A percentile compares a stretch with the other conserved stretches of the same genome.
phyloP scores from a whole-genome alignment of 2,113 vertebrate genomes.

The Apeltes quadracus region DNA sequence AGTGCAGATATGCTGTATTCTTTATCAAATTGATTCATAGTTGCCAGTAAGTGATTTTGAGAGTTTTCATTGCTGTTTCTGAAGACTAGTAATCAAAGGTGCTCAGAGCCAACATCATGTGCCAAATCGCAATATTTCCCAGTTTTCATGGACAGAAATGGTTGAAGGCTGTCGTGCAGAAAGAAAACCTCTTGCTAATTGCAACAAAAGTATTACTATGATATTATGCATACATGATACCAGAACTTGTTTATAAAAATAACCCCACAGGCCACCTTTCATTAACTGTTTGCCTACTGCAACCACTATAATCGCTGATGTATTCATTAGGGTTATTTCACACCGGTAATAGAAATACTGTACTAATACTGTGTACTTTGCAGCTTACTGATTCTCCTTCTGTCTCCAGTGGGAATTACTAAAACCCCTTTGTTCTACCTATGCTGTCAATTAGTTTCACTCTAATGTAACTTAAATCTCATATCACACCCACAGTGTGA shows the following conservation, averaged over 20 bases:
- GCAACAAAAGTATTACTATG: too few relatives aligned
- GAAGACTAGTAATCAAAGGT: slow-evolving; percentile 23
- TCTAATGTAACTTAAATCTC: slow-evolving; percentile 6
- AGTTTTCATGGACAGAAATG: neutral
- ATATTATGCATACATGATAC: neutral
- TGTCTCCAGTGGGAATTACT: neutral
- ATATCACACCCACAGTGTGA: slow-evolving; percentile 30
- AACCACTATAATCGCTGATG: neutral
- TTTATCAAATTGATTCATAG: neutral
- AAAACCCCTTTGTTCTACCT: slow-evolving; percentile 2
- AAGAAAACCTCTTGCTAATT: neutral
- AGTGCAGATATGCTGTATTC: neutral
- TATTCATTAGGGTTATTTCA: neutral
- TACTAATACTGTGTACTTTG: neutral
- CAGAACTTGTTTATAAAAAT: neutral
- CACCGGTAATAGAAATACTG: neutral
- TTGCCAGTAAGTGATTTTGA: neutral
- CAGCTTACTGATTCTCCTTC: neutral
- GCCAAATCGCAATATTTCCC: slow-evolving; percentile 34
- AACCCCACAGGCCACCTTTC: neutral
- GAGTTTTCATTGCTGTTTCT: neutral
- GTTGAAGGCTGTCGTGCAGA: neutral
- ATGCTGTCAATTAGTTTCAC: slow-evolving; percentile 12
- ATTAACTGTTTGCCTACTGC: neutral
- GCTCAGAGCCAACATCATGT: slow-evolving; percentile 17